Conservation (phyloP, 2,113 vertebrate species). For the Hymenochirus boettgeri region DNA sequence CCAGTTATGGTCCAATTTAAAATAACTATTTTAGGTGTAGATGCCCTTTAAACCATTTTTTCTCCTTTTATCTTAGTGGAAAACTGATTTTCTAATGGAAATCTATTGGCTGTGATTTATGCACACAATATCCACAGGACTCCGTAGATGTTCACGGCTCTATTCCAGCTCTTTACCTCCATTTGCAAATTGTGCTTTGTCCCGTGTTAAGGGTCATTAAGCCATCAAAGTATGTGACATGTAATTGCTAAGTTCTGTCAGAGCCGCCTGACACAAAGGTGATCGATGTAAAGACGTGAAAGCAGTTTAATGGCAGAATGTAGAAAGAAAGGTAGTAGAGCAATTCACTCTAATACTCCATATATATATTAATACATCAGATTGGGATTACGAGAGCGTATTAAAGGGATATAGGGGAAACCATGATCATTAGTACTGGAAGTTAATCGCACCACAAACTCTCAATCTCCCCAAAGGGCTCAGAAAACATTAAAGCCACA, state of each 20-base stretch:
- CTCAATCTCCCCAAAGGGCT: no score
- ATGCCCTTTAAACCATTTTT: no score
- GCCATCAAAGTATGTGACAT: constrained; percentile 33
- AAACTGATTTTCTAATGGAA: constrained; percentile 3
- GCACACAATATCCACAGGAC: constrained; percentile 13
- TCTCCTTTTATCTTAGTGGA: constrained; percentile 3
- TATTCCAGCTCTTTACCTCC: constrained; percentile 4
- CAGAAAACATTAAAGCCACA: no score
- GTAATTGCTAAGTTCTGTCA: constrained; percentile 28
- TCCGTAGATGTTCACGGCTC: neutral
- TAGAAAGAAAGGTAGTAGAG: neutral
- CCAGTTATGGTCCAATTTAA: no score
- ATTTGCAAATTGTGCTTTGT: constrained; percentile 31
- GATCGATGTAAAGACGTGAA: constrained; percentile 11
- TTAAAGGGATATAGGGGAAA: no score
- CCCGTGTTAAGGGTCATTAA: constrained; percentile 35
- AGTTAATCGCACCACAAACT: no score
- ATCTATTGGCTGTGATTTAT: constrained; percentile 24
- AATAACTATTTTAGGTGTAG: constrained; percentile 31
- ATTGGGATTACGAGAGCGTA: no score
- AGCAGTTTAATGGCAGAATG: neutral
- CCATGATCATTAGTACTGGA: no score
- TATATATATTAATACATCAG: no score
- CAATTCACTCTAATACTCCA: constrained; percentile 4
- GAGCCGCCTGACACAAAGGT: neutral